Conservation (phyloP, 2,888 invertebrate species). For the Seira sanloemensis region DNA sequence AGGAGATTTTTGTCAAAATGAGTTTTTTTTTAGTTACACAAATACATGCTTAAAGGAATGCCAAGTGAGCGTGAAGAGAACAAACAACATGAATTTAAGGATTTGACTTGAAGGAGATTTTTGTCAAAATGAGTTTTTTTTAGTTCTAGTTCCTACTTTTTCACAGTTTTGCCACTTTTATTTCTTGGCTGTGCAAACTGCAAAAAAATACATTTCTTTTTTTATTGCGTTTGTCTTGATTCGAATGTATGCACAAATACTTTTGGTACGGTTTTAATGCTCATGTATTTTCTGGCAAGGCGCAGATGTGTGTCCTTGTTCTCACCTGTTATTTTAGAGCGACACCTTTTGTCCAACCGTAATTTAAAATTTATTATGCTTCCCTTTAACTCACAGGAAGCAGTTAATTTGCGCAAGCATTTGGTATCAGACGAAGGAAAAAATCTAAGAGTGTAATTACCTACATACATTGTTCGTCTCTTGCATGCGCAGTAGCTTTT, state of each 20-base stretch:
- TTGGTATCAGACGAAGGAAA: background rate
- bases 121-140: slow-evolving; percentile 27
- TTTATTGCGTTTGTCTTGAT: background rate
- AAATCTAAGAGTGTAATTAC: background rate
- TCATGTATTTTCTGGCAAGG: no score
- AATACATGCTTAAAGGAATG: background rate
- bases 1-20: background rate
- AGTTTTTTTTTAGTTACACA: slow-evolving; percentile 1
- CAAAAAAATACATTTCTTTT: background rate
- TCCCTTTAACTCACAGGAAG: background rate
- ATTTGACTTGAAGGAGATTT: no score
- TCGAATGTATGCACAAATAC: slow-evolving; percentile 1
- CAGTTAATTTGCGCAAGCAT: background rate
- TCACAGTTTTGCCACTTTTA: background rate
- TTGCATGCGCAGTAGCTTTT: background rate
- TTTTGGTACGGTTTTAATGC: no score
- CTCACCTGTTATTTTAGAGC: no score
- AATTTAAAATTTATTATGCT: background rate
- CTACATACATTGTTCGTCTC: background rate
- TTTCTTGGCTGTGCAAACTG: background rate
- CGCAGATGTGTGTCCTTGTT: no score
- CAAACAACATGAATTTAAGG: no score
- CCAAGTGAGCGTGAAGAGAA: no score
- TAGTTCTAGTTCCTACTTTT: background rate
- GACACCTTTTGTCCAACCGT: background rate